phyloP scores from a whole-genome alignment of 2,797 vertebrate genomes.

The Chaenodraco wilsoni region DNA sequence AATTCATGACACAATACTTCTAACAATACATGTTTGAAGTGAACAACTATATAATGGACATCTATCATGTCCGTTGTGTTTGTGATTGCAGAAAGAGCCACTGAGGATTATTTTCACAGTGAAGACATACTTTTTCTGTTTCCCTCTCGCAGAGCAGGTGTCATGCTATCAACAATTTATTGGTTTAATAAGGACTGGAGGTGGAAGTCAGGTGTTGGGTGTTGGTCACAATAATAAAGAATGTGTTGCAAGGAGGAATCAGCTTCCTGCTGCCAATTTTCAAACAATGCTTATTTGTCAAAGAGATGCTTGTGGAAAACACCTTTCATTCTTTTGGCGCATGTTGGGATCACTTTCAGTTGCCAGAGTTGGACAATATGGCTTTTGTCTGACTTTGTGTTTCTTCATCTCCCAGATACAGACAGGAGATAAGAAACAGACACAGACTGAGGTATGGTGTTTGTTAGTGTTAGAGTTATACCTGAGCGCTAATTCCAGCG shows the following conservation, averaged over 20 bases:
- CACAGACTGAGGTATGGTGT: background rate
- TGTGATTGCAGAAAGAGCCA: background rate
- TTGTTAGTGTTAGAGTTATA: background rate
- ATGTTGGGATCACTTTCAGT: constrained; percentile 74
- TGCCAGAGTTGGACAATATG: constrained; percentile 82
- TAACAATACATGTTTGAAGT: background rate
- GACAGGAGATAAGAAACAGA: constrained; percentile 64
- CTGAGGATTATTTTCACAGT: constrained; percentile 2
- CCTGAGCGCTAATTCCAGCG: background rate
- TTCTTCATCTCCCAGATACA: constrained; percentile 79
- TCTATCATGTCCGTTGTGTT: background rate
- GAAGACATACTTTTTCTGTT: constrained; percentile 24
- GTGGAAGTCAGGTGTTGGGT: constrained; percentile 52
- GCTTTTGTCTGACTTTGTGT: constrained; percentile 85
- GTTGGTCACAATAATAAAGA: constrained; percentile 69
- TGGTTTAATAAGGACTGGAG: constrained; percentile 71
- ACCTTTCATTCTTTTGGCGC: constrained; percentile 80
- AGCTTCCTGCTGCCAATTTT: constrained; percentile 78
- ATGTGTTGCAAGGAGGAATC: constrained; percentile 66
- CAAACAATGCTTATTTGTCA: constrained; percentile 89
- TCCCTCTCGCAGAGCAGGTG: constrained; percentile 5
- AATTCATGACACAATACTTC: background rate
- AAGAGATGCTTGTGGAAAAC: constrained; percentile 80
- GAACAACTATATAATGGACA: background rate
- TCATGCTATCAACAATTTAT: constrained; percentile 65